Base-by-base conservation (phyloP, 2,888 invertebrate genomes). In the Eledona agricola region DNA sequence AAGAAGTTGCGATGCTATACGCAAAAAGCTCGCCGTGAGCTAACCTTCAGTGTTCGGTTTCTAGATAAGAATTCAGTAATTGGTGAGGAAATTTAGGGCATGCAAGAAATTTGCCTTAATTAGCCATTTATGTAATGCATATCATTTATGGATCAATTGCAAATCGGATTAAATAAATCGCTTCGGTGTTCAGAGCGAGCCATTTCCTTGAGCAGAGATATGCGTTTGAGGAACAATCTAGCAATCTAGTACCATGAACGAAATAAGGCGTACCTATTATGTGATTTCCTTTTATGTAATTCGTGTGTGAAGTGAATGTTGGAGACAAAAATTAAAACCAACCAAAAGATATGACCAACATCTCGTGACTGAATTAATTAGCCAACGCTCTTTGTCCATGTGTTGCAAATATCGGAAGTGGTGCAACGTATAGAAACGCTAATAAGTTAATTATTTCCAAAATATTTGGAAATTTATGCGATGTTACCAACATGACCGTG, bases 191-290 rank as follows among this genome's bases (percentile, higher is more conserved):
- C 25, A 25, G 10, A 9, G 5, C 9, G 11, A 25, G 11, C 25
- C 9, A 25, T 25, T 19, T 19, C 4, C 5, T 19, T 11, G 25
- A 22, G 9, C 25, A 25, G 11, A n/a, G n/a, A n/a, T n/a, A n/a
- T n/a, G n/a, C n/a, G n/a, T n/a, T n/a, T n/a, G 19, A 16, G 17
- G 25, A 13, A 10, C 15, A 25, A 40, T 28, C 26, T 17, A 17
- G 7, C 4, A 17, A 17, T 7, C 32, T 23, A 19, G 9, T 13
- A 40, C 9, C 15, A 17, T 16, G 25, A 22, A 7, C 20, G 40
- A 47, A 49, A 40, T 40, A 49, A 38, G 40, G 49, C 49, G 49
- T 49, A n/a, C n/a, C n/a, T n/a, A 49, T 11, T 40, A 47, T 23
- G n/a, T 10, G 32, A 49, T 17, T 49, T 49, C 49, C 49, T 49